Conservation (phyloP, 2,113 vertebrate species). For the Aythya baeri region DNA sequence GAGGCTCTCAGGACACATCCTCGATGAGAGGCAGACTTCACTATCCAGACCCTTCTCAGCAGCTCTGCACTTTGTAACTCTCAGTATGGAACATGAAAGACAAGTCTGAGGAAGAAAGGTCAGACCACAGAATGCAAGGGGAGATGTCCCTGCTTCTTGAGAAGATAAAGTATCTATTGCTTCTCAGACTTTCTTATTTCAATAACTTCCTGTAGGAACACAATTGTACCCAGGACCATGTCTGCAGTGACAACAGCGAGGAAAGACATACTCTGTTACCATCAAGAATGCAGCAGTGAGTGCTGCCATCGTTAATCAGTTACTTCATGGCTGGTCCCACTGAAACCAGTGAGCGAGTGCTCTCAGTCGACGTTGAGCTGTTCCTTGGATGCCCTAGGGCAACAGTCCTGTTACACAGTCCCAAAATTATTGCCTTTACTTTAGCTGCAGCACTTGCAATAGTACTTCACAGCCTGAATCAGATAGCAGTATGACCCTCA, state of each 20-base stretch:
- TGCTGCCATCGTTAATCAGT: not conserved
- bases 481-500: not conserved
- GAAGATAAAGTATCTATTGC: not conserved
- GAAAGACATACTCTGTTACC: not conserved
- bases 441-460: not conserved
- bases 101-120: slow-evolving; percentile 51
- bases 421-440: not conserved
- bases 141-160: not conserved
- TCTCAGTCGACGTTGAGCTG: not conserved
- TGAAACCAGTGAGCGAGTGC: not conserved
- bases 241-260: not conserved
- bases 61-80: not conserved
- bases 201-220: not conserved
- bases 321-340: not conserved
- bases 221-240: not conserved
- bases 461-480: not conserved
- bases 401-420: not conserved
- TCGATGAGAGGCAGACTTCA: not conserved
- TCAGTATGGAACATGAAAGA: slow-evolving; percentile 2
- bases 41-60: not conserved
- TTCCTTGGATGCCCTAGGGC: not conserved
- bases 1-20: not conserved
- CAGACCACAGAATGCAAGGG: slow-evolving; percentile 5
- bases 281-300: not conserved
- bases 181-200: slow-evolving; percentile 19